phyloP scores from a whole-genome alignment of 2,797 vertebrate species.

The Chromobotia macracanthus region DNA sequence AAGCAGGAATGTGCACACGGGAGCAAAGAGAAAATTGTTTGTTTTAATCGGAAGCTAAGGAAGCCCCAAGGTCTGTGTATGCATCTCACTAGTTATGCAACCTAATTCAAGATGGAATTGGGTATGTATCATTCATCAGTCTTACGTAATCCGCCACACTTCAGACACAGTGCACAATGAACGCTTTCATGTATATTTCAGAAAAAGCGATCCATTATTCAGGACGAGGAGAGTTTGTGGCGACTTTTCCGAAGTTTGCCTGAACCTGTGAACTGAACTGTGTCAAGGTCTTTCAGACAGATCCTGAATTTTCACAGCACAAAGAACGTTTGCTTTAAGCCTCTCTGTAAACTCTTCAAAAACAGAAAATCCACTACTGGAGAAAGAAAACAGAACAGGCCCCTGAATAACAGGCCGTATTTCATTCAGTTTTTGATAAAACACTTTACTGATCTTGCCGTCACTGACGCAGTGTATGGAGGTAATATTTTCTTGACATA shows the following conservation, averaged over 20 bases:
- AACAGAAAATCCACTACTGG: slow-evolving; percentile 5
- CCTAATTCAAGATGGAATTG: slow-evolving; percentile 54
- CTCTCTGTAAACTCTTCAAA: slow-evolving; percentile 28
- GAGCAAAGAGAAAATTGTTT: slow-evolving; percentile 36
- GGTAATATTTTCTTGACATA: not conserved
- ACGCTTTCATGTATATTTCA: slow-evolving; percentile 74
- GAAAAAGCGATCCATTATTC: slow-evolving; percentile 67
- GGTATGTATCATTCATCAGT: slow-evolving; percentile 59
- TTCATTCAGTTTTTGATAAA: not conserved
- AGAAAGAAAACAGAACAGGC: not conserved
- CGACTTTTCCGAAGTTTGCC: slow-evolving; percentile 20
- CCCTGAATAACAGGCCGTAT: not conserved
- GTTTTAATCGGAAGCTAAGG: slow-evolving; percentile 48
- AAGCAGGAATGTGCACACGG: not conserved
- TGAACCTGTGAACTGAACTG: slow-evolving; percentile 4
- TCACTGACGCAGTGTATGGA: no score
- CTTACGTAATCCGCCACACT: slow-evolving; percentile 67
- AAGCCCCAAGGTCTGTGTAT: slow-evolving; percentile 56
- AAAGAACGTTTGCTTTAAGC: slow-evolving; percentile 33
- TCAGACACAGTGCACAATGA: slow-evolving; percentile 50
- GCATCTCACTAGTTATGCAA: slow-evolving; percentile 66
- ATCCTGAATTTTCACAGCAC: not conserved
- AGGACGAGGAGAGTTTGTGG: slow-evolving; percentile 41
- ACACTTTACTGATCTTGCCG: not conserved
- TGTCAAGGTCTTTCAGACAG: not conserved